Evolutionary conservation across 37 sponge, comb jelly and placozoan species (phyloP).

Genomic region (Halisarca cf. caerulea): DNA sequence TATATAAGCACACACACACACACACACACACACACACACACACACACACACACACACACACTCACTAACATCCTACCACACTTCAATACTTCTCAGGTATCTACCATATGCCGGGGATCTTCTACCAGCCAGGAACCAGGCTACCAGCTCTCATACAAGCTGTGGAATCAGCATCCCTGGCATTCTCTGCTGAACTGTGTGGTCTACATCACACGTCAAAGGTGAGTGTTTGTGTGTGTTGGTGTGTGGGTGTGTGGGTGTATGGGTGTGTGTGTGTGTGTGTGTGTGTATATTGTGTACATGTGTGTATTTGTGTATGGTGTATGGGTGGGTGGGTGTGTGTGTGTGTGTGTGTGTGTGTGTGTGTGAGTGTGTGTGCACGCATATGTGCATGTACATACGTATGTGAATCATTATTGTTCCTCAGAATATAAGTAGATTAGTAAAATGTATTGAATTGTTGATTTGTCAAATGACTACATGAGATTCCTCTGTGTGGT

Average conservation of each 20-base stretch:
- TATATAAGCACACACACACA: no score
- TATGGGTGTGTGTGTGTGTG: no score
- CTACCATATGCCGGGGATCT: conserved; percentile 63
- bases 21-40: no score
- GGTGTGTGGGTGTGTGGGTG: no score
- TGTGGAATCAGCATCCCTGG: conserved; percentile 56
- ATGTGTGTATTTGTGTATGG: no score
- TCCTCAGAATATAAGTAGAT: not conserved
- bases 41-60: not conserved
- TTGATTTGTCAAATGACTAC: not conserved
- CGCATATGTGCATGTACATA: not conserved
- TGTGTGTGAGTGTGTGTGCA: not conserved
- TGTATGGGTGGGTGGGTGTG: no score
- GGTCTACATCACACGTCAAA: conserved; percentile 60
- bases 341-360: no score
- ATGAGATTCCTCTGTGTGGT: not conserved
- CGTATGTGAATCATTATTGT: not conserved
- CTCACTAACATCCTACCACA: not conserved
- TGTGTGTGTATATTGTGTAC: no score
- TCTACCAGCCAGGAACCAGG: conserved; percentile 55
- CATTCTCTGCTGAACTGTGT: conserved; percentile 68
- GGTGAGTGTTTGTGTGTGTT: no score
- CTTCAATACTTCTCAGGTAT: conserved; percentile 17
- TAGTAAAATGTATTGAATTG: not conserved
- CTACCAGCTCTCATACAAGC: conserved; percentile 43